Evolutionary conservation across 64 coral and sea anemone genomes (phyloP), one percentile per base, ranked within the genome.

Genomic region (Platygyra sinensis): DNA sequence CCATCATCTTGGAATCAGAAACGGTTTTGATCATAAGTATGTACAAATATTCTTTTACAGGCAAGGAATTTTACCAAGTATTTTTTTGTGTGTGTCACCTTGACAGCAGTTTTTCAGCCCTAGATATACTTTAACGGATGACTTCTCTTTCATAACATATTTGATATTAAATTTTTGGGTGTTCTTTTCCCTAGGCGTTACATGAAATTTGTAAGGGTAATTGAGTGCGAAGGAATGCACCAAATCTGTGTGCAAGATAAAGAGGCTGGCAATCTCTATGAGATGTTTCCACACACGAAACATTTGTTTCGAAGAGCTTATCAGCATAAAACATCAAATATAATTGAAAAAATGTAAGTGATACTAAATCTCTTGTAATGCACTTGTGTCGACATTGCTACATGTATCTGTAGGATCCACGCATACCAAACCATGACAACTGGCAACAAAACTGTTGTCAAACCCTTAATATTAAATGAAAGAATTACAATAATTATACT

Each of bases 291-390:
- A 99, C 79, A 99, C 97, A 0, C 65, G 97, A n/a, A 73, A 90
- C 29, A 96, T 52, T 85, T 99, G 14, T 95, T 95, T 89, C 87
- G 86, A 67, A 83, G 97, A 19, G 97, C 94, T 10, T 99, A 99
- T 79, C 97, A 99, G 64, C 97, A 99, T 52, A 99, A 99, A 52
- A 99, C 97, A 5, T 90, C 94, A 11, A 99, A 99, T 39, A 93
- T 95, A 42, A 95, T 99, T 82, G 97, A 99, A 64, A 78, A 51
- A 3, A 99, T 99, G 97, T 96, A 88, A 96, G 91, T 92, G 14
- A 57, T 4, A 86, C 5, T 5, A 46, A 6, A 46, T 46, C 42
- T 46, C 3, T 46, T 46, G 42, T 46, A 46, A 46, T 46, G 42
- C 42, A 46, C 42, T 46, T 46, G 42, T 46, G 42, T 46, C 2